Evolutionary conservation across 2,113 vertebrate genomes (phyloP).

Genomic region (Hippocampus guttulatus): DNA sequence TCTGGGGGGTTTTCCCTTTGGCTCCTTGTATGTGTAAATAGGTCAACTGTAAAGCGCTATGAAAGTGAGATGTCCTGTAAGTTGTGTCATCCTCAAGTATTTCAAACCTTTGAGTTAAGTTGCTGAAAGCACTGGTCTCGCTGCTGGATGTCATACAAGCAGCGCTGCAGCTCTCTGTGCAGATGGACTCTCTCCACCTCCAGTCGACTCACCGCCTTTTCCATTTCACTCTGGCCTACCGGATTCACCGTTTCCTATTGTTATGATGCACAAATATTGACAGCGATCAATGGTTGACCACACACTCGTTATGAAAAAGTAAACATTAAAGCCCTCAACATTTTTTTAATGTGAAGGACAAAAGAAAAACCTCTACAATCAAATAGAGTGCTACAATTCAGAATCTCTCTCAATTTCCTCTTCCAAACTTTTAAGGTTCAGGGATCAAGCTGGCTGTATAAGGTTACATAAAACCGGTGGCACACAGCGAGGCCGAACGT

Average conservation of each 20-base stretch:
- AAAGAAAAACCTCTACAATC: neutral
- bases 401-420: too few relatives aligned
- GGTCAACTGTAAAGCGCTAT: neutral
- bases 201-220: slow-evolving; percentile 51
- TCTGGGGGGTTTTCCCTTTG: neutral
- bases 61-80: neutral
- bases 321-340: neutral
- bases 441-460: too few relatives aligned
- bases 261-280: neutral
- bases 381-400: neutral
- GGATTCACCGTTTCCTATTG: slow-evolving; percentile 50
- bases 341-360: neutral
- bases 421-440: too few relatives aligned
- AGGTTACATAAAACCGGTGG: too few relatives aligned
- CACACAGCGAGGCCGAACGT: too few relatives aligned
- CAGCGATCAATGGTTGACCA: neutral
- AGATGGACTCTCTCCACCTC: slow-evolving; percentile 70
- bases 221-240: slow-evolving; percentile 36
- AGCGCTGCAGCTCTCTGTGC: slow-evolving; percentile 73
- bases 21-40: neutral
- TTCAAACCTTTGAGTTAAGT: slow-evolving; percentile 73
- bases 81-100: neutral
- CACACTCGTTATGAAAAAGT: neutral
- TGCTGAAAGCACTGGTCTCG: slow-evolving; percentile 78
- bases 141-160: slow-evolving; percentile 79